Conservation (phyloP, 2,797 vertebrate genomes). For the Odontamblyopus rebecca region DNA sequence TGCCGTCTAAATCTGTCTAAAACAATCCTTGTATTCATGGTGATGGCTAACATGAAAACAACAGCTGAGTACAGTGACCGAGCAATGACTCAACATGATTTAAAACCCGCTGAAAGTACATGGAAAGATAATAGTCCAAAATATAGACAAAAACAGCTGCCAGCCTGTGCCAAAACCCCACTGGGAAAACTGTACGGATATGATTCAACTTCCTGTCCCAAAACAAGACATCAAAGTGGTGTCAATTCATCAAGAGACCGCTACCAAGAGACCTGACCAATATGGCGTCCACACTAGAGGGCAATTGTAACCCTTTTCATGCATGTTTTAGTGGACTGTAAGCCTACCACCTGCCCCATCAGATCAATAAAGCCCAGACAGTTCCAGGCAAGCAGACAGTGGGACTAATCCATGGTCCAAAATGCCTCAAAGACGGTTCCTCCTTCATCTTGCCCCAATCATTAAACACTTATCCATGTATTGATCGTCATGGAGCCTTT, state of each 20-base stretch:
- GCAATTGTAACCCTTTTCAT: conserved; percentile 46
- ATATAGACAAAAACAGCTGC: conserved; percentile 69
- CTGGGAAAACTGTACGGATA: conserved; percentile 45
- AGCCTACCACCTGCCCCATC: conserved; percentile 59
- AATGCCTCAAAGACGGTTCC: conserved; percentile 31
- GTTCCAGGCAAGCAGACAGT: conserved; percentile 44
- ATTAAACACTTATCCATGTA: conserved; percentile 42
- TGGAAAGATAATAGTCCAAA: conserved; percentile 25
- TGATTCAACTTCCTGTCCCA: conserved; percentile 55
- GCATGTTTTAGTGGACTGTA: conserved; percentile 57
- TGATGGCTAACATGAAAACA: conserved; percentile 17
- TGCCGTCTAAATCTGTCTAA: no score
- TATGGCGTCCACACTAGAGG: conserved; percentile 9
- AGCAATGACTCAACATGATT: conserved; percentile 14
- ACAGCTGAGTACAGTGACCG: conserved; percentile 72
- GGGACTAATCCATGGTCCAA: conserved; percentile 54
- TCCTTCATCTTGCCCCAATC: conserved; percentile 17
- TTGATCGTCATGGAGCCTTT: conserved; percentile 38
- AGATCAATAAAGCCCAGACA: conserved; percentile 59
- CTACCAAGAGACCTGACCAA: not conserved
- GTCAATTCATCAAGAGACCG: not conserved
- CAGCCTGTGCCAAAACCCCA: conserved; percentile 34
- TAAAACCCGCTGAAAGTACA: not conserved
- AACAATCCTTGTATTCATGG: not conserved
- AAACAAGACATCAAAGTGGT: conserved; percentile 14